Percentiles rank a stretch among this genome's conserved stretches.
Conservation (phyloP, 2,113 vertebrate species). For the Larimichthys polyactis region DNA sequence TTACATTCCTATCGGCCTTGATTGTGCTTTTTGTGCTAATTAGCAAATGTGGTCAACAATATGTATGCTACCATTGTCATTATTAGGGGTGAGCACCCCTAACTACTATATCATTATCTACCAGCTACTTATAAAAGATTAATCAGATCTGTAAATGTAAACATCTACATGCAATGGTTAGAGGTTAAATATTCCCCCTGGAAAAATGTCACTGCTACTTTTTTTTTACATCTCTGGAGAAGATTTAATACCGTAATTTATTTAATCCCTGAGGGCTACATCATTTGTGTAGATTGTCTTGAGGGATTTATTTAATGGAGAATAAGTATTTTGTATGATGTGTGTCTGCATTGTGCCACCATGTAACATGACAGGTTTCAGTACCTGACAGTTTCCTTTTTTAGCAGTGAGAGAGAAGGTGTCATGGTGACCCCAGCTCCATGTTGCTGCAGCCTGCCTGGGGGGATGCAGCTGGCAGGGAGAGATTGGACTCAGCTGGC, state of each 20-base stretch:
- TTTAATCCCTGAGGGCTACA: background rate
- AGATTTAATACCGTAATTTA: background rate
- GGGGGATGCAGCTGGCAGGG: constrained; percentile 64
- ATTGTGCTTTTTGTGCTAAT: background rate
- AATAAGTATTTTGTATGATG: background rate
- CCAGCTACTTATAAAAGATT: background rate
- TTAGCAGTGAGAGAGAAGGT: constrained; percentile 51
- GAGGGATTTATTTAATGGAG: background rate
- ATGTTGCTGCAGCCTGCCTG: constrained; percentile 40
- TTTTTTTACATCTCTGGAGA: background rate
- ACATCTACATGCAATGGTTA: background rate
- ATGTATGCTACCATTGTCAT: background rate
- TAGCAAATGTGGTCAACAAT: background rate
- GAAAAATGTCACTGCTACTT: background rate
- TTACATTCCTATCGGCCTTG: background rate
- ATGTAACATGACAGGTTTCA: constrained; percentile 8
- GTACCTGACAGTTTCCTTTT: constrained; percentile 53
- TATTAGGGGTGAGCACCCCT: too few relatives aligned
- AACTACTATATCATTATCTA: background rate
- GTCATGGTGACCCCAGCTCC: constrained; percentile 59
- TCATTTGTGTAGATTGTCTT: background rate
- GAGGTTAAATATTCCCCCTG: background rate
- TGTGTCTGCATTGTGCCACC: background rate
- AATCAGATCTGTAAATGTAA: background rate
- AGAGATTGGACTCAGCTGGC: constrained; percentile 74